Percentiles rank a stretch among this genome's conserved stretches.
These are phyloP conservation scores for Nyctereutes procyonoides DNA, from an alignment of 2,113 vertebrate genomes.

Conservation along the genomic window DNA sequence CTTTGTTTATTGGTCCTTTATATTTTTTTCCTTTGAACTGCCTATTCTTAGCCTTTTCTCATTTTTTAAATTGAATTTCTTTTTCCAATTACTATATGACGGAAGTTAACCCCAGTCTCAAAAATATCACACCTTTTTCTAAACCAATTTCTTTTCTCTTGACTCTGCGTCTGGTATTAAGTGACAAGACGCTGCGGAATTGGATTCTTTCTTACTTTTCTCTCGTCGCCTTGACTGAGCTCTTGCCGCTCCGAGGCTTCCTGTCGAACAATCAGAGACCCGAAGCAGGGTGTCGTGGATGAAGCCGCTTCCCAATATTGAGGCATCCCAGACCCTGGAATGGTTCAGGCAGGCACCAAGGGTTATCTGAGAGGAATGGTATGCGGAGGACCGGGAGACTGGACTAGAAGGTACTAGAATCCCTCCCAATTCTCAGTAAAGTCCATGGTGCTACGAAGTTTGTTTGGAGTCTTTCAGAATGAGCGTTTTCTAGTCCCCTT, in stretches of 20 bases:
- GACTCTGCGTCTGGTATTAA: background rate
- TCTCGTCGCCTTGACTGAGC: background rate
- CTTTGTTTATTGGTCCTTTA: background rate
- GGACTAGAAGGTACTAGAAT: background rate
- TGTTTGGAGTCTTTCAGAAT: constrained; percentile 1
- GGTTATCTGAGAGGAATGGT: background rate
- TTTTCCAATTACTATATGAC: constrained; percentile 4
- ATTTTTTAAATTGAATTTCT: background rate
- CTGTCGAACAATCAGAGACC: background rate
- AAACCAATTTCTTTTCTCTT: constrained; percentile 1
- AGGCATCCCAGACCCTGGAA: background rate
- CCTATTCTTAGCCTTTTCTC: background rate
- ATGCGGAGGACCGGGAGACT: background rate
- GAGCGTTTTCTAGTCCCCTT: background rate
- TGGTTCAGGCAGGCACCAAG: background rate
- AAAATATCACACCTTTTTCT: background rate
- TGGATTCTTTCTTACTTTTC: background rate
- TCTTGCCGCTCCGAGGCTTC: background rate
- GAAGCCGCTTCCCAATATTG: background rate
- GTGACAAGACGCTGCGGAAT: background rate
- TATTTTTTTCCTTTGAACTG: background rate
- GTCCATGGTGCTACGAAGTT: background rate
- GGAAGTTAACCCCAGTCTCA: background rate
- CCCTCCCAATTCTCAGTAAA: background rate
- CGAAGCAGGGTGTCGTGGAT: background rate